Evolutionary conservation across 2,113 vertebrate species (phyloP).

Genomic region (Forbesichthys papilliferus): DNA sequence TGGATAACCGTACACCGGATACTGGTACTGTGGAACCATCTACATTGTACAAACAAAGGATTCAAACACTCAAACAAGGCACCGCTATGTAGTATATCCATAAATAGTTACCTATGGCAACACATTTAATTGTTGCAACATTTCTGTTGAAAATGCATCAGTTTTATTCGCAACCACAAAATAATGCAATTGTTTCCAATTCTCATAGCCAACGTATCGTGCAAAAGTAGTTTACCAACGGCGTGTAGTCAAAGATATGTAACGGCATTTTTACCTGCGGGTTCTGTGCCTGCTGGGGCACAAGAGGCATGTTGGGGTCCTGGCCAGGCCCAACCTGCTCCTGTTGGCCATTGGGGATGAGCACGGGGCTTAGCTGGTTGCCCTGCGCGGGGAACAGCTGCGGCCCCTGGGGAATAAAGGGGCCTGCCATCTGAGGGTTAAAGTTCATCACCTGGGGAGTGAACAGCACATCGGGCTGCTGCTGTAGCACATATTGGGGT

Average conservation of each 20-base stretch:
- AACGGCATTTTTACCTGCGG: slow-evolving; percentile 62
- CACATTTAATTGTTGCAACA: no score
- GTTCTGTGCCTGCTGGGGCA: slow-evolving; percentile 61
- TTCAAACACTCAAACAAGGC: neutral
- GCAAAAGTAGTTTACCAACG: no score
- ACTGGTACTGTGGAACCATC: slow-evolving; percentile 68
- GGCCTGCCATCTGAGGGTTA: slow-evolving; percentile 64
- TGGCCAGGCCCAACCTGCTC: slow-evolving; percentile 58
- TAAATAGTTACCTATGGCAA: no score
- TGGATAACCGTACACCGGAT: slow-evolving; percentile 59
- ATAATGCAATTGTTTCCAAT: no score
- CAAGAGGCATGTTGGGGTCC: slow-evolving; percentile 56
- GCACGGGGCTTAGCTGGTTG: slow-evolving; percentile 54
- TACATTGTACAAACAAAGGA: slow-evolving; percentile 26
- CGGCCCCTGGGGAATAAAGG: slow-evolving; percentile 66
- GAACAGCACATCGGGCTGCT: slow-evolving; percentile 67
- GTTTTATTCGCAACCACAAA: no score
- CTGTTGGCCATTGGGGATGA: slow-evolving; percentile 66
- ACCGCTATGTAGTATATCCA: no score
- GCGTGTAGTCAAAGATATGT: no score
- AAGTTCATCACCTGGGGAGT: slow-evolving; percentile 72
- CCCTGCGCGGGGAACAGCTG: slow-evolving; percentile 54
- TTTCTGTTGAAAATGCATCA: no score
- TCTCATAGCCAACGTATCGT: no score
- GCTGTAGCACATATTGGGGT: slow-evolving; percentile 69